These are phyloP conservation scores for Gymnarchus niloticus DNA, from an alignment of 2,113 vertebrate species.

Conservation along the genomic window DNA sequence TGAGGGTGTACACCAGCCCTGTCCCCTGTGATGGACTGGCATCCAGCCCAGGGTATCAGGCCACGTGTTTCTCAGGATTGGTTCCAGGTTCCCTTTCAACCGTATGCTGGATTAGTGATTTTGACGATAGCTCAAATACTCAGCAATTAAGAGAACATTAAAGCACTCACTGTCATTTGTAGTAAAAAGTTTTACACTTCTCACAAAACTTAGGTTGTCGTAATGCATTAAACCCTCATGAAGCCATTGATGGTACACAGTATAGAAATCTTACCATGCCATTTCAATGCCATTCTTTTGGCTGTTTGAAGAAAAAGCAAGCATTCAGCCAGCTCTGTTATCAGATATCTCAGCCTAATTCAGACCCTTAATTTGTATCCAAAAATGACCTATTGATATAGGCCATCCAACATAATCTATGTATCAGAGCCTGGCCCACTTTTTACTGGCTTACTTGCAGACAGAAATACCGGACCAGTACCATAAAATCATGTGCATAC, in stretches of 20 bases:
- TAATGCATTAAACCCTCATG: background rate
- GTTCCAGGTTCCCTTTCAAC: no score
- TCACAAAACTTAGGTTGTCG: background rate
- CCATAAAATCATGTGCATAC: background rate
- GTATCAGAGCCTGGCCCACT: background rate
- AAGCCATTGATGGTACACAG: background rate
- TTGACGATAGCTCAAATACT: no score
- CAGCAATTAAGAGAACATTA: background rate
- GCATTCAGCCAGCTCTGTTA: background rate
- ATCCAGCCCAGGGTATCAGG: no score
- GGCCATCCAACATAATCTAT: constrained; percentile 4
- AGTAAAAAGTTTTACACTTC: background rate
- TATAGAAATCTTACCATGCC: background rate
- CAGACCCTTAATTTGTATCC: background rate
- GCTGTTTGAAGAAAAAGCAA: background rate
- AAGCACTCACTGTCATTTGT: background rate
- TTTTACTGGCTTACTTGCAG: background rate
- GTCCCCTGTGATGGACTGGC: no score
- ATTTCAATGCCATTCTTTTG: background rate
- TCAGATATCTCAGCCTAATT: background rate
- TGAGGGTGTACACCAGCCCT: no score
- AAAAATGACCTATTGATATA: background rate
- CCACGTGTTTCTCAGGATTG: no score
- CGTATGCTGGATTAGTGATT: no score
- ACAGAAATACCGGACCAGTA: no score